Evolutionary conservation across 1,140 invertebrate species (phyloP).

Genomic region (Drosophila saltans): DNA sequence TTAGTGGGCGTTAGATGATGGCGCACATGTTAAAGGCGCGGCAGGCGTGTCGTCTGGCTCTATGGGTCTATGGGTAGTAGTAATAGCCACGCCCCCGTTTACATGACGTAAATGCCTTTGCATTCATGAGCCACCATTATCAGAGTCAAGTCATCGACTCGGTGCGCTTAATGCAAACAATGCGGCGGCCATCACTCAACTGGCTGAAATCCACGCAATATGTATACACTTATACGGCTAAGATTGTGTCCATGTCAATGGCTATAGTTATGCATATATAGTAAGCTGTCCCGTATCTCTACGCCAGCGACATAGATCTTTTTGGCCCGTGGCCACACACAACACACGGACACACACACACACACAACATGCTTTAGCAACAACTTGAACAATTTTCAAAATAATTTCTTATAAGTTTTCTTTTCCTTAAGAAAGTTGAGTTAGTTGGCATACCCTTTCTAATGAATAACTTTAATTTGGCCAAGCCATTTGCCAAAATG

Average conservation of each 20-base stretch:
- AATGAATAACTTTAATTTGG: neutral
- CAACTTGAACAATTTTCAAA: slow-evolving; percentile 11
- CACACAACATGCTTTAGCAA: neutral
- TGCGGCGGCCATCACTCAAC: slow-evolving; percentile 63
- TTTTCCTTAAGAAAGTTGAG: neutral
- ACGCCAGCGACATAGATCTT: slow-evolving; percentile 2
- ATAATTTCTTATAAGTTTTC: neutral
- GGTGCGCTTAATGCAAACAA: slow-evolving; percentile 73
- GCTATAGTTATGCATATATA: slow-evolving; percentile 16
- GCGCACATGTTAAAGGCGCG: slow-evolving; percentile 43
- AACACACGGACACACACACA: neutral
- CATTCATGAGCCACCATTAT: slow-evolving; percentile 77
- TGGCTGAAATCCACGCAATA: slow-evolving; percentile 28
- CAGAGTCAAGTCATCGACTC: slow-evolving; percentile 69
- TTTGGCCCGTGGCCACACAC: slow-evolving; percentile 1
- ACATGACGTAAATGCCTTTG: slow-evolving; percentile 70
- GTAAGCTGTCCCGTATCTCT: slow-evolving; percentile 1
- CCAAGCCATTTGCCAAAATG: slow-evolving; percentile 3
- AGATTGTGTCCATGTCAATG: slow-evolving; percentile 31
- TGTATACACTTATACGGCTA: slow-evolving; percentile 1
- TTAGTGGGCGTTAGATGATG: slow-evolving; percentile 55
- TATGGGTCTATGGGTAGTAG: neutral
- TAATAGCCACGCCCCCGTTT: slow-evolving; percentile 56
- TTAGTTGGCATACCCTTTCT: neutral
- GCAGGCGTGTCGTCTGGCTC: slow-evolving; percentile 55